Evolutionary conservation across 2,113 vertebrate species (phyloP).

Genomic region (Apteryx owenii): DNA sequence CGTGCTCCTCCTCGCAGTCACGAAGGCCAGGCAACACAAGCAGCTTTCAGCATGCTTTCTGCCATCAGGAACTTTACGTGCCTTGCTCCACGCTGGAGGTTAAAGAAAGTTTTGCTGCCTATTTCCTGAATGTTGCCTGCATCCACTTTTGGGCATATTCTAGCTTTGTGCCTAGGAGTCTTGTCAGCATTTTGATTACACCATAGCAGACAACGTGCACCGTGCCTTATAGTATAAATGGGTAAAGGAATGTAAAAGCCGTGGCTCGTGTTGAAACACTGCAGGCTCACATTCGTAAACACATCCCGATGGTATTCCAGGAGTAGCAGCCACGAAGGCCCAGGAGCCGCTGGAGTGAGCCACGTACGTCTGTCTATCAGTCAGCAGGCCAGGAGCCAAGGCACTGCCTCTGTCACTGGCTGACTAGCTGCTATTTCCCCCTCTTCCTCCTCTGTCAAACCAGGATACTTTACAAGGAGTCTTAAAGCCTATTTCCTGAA

Average conservation of each 20-base stretch:
- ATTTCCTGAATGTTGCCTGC: background rate
- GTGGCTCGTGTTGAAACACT: background rate
- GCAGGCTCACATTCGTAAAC: background rate
- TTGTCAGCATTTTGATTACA: background rate
- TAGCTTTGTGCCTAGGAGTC: background rate
- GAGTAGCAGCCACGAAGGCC: background rate
- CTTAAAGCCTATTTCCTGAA: background rate
- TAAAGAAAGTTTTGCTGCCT: background rate
- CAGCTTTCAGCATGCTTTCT: background rate
- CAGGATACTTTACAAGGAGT: background rate
- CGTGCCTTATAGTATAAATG: rapidly evolving
- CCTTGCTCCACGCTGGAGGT: rapidly evolving
- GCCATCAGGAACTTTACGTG: background rate
- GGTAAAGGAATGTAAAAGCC: rapidly evolving
- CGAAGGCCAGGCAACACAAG: background rate
- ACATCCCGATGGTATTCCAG: rapidly evolving
- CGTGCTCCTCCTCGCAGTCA: background rate
- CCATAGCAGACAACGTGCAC: background rate
- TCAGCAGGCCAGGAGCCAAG: background rate
- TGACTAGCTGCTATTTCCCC: background rate
- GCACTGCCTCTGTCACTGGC: background rate
- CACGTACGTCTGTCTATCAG: background rate
- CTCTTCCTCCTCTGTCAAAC: background rate
- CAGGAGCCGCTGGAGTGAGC: background rate
- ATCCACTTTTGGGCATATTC: background rate